These are phyloP conservation scores for Bombyx huttoni DNA, from an alignment of 2,888 invertebrate species.

Conservation along the genomic window DNA sequence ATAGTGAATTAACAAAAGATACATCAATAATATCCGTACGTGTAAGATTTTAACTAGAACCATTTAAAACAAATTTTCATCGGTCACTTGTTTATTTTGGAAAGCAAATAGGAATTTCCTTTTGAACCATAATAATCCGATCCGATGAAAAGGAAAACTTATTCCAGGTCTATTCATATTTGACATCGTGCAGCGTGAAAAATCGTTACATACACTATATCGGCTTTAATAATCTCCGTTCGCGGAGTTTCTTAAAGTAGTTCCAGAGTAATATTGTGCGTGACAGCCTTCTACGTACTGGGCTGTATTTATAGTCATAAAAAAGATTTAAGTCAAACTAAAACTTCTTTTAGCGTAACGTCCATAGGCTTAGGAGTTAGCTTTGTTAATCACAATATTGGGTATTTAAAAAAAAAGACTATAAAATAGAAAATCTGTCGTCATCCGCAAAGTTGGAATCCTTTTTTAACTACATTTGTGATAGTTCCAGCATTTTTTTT, in stretches of 20 bases:
- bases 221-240: conserved; percentile 41
- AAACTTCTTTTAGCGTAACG: not conserved
- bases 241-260: conserved; percentile 20
- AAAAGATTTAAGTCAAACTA: not conserved
- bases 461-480: no score
- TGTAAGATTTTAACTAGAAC: no score
- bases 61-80: not conserved
- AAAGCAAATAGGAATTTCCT: not conserved
- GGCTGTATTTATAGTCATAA: not conserved
- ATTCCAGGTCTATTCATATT: conserved; percentile 44
- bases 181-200: conserved; percentile 36
- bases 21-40: no score
- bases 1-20: no score
- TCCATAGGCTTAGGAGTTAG: no score
- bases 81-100: conserved; percentile 6
- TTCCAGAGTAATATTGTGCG: conserved; percentile 17
- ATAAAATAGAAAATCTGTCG: no score
- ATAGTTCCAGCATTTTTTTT: no score
- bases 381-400: no score
- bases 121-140: conserved; percentile 28
- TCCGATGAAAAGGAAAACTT: conserved; percentile 40
- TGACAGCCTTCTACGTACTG: conserved; percentile 10
- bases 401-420: no score
- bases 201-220: conserved; percentile 32
- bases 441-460: no score